phyloP scores from a whole-genome alignment of 2,888 invertebrate genomes.

The Diachrysia chrysitis region DNA sequence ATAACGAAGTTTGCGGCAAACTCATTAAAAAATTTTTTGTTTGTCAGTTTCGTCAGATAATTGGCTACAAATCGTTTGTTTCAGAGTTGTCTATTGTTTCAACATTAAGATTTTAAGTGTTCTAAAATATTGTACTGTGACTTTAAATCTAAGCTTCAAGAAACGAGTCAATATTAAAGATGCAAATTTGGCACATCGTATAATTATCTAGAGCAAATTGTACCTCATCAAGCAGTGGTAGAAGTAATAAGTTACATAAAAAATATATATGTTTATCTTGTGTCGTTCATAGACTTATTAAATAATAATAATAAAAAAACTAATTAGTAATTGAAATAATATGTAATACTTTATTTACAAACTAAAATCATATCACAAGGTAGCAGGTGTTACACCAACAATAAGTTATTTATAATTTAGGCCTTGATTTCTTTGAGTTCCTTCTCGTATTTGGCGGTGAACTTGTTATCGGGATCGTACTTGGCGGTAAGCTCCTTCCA shows the following conservation, averaged over 20 bases:
- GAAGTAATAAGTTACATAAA: no score
- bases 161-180: background rate
- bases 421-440: slow-evolving; percentile 66
- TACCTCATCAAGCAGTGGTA: no score
- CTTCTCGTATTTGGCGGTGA: slow-evolving; percentile 71
- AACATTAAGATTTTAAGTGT: background rate
- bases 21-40: background rate
- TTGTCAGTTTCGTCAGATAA: background rate
- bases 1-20: background rate
- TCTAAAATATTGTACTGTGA: background rate
- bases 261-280: no score
- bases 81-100: background rate
- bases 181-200: no score
- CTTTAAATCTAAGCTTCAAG: background rate
- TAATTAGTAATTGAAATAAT: background rate
- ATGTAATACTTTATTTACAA: slow-evolving; percentile 20
- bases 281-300: no score
- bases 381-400: background rate
- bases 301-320: background rate
- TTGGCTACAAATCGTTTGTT: background rate
- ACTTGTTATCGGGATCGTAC: slow-evolving; percentile 77
- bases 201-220: no score
- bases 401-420: slow-evolving; percentile 20
- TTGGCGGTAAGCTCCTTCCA: slow-evolving; percentile 76
- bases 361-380: slow-evolving; percentile 24